phyloP scores from a whole-genome alignment of 2,888 invertebrate species.

The Punctoribates punctum region DNA sequence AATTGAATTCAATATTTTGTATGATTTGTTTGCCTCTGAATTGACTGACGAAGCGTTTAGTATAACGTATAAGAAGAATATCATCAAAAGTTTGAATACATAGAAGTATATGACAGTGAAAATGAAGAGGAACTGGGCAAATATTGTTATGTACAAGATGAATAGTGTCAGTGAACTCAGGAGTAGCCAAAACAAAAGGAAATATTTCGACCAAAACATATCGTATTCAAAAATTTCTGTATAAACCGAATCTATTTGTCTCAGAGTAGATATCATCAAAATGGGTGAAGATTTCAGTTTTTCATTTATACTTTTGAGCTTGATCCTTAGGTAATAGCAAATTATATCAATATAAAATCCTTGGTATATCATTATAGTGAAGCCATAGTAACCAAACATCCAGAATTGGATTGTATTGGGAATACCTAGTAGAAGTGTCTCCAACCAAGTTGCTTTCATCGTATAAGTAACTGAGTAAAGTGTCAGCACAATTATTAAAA shows the following conservation, averaged over 20 bases:
- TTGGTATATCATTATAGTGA: not conserved
- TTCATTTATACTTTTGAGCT: not conserved
- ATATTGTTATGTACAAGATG: not conserved
- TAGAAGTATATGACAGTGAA: not conserved
- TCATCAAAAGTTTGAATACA: not conserved
- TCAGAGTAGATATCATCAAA: no score
- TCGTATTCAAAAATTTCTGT: not conserved
- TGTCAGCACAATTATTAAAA: no score
- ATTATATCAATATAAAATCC: not conserved
- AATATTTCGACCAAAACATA: not conserved
- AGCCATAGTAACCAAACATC: not conserved
- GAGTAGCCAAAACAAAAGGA: not conserved
- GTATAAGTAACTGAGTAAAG: no score
- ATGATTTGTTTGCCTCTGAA: constrained; percentile 3
- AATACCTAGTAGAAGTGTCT: not conserved
- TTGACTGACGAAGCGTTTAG: not conserved
- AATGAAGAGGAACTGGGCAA: not conserved
- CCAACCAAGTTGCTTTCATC: no score
- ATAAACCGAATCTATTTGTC: not conserved
- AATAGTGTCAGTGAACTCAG: not conserved
- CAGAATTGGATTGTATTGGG: not conserved
- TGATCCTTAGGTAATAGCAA: not conserved
- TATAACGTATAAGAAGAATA: not conserved
- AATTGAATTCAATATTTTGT: not conserved
- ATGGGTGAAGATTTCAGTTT: not conserved